phyloP scores from a whole-genome alignment of 2,888 invertebrate species.

The Rhogogaster chlorosoma region DNA sequence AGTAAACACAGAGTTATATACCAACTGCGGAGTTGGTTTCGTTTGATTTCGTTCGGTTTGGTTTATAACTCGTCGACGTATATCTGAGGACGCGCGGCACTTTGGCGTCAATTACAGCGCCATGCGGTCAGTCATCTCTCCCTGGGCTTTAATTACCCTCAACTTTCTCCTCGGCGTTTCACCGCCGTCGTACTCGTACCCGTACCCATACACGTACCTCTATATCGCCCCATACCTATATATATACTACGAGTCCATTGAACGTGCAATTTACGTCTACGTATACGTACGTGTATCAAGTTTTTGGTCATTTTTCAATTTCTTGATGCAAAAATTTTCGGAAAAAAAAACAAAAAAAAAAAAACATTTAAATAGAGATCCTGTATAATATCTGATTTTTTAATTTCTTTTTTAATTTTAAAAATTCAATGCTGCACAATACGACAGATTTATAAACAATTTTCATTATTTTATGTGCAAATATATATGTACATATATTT shows the following conservation, averaged over 20 bases:
- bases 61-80: not conserved
- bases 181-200: constrained; percentile 21
- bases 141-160: constrained; percentile 36
- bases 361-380: too few relatives aligned
- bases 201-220: not conserved
- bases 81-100: not conserved
- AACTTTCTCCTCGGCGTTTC: constrained; percentile 46
- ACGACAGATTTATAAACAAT: too few relatives aligned
- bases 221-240: not conserved
- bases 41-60: not conserved
- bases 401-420: not conserved
- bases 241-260: not conserved
- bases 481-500: not conserved
- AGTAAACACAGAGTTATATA: constrained; percentile 29
- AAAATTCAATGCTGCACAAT: not conserved
- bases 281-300: not conserved
- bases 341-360: too few relatives aligned
- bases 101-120: constrained; percentile 34
- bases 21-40: constrained; percentile 34
- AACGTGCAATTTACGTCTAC: not conserved
- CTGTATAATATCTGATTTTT: not conserved
- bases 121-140: constrained; percentile 40
- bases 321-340: too few relatives aligned
- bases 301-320: too few relatives aligned
- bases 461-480: not conserved